A percentile compares a stretch with the other conserved stretches of the same genome.
Evolutionary conservation across 2,888 invertebrate species (phyloP).

Genomic region (Calliscelio sp.): DNA sequence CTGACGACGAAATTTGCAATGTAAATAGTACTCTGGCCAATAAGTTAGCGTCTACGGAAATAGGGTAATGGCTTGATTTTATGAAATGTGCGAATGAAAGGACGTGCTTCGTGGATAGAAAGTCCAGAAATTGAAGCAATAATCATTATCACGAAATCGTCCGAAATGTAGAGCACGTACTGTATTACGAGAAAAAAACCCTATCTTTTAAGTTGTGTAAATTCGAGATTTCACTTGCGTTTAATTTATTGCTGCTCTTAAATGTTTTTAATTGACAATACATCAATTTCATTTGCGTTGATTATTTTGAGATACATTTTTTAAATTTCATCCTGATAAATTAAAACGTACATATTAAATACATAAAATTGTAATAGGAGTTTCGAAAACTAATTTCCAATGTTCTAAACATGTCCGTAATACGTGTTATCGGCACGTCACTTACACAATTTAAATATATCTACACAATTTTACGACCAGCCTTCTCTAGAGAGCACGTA

Average conservation of each 20-base stretch:
- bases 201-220: conserved; percentile 27
- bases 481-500: background rate
- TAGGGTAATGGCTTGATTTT: conserved; percentile 63
- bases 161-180: conserved; percentile 56
- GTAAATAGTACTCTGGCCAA: conserved; percentile 46
- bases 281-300: too few species aligned
- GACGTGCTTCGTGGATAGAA: conserved; percentile 50
- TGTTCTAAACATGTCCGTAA: too few species aligned
- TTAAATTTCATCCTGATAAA: too few species aligned
- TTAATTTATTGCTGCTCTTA: background rate
- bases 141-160: conserved; percentile 56
- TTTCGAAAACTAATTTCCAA: too few species aligned
- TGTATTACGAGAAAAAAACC: conserved; percentile 31
- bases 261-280: background rate
- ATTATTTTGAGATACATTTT: too few species aligned
- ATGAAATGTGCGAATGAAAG: conserved; percentile 45
- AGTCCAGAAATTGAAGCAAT: conserved; percentile 59
- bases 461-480: background rate
- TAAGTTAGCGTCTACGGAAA: conserved; percentile 56
- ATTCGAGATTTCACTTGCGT: conserved; percentile 8
- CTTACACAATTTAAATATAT: too few species aligned
- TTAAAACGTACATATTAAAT: too few species aligned
- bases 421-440: too few species aligned
- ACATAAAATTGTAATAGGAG: too few species aligned
- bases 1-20: conserved; percentile 46